Base-by-base conservation (phyloP, 53 echinoderm and acorn worm genomes). In the Zoroaster sp. region DNA sequence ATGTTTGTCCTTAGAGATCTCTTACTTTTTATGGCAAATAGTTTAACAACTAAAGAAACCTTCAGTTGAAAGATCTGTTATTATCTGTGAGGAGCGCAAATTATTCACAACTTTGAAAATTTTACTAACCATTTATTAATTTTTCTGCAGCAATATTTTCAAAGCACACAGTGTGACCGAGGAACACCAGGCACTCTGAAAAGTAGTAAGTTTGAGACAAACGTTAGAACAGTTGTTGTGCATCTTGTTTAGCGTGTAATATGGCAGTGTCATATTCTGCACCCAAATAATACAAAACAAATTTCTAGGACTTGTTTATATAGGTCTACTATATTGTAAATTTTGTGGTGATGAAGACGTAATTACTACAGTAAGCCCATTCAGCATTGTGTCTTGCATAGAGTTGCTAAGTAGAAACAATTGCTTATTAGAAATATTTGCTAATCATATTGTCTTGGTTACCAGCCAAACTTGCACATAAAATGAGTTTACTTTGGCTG, bases 101-200 rank as follows among this genome's bases (percentile, higher is more conserved):
- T 34, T 1, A 15, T 3, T 33, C 1, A 14, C 2, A 30, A 3
- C 25, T 68, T 4, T 69, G 15, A 34, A 4, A 35, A 43, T 17
- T 39, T 25, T 0, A 4, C 21, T 17, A 12, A 31, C 18, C 15
- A 40, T 0, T 76, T 20, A 4, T 30, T 44, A 4, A 14, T 4
- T 38, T 51, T 51, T n/a, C 23, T 18, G 37, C 40, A 87, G 72
- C 73, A 87, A 87, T 73, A 73, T 51, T n/a, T 87, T 1, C 54
- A 31, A 73, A 87, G 55, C 7, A 1, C 49, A 51, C 51, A 65
- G 31, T 73, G 87, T 52, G 74, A 87, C 31, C 46, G 54, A 35
- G 74, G 74, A 87, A 49, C 40, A 5, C 74, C 72, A 21, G 72
- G 74, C 10, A 46, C 72, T 1, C 38, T 87, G 13, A 87, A 17